Evolutionary conservation across 1,140 invertebrate species (phyloP).

Genomic region (Parasteatoda tepidariorum): DNA sequence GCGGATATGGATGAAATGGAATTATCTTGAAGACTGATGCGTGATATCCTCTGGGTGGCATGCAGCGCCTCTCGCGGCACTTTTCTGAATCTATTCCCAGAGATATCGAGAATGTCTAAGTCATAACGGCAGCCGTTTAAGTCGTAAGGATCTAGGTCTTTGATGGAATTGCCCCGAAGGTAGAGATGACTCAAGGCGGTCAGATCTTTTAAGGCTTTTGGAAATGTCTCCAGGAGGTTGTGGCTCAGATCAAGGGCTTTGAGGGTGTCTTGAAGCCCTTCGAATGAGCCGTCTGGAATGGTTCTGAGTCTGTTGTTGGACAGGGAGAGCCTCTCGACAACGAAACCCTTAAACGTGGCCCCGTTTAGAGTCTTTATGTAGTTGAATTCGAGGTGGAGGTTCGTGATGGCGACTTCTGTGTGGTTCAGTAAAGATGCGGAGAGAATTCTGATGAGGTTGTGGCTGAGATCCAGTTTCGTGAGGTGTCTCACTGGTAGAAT

Average conservation of each 20-base stretch:
- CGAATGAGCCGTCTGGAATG: constrained; percentile 78
- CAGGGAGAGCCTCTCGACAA: constrained; percentile 80
- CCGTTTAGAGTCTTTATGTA: constrained; percentile 76
- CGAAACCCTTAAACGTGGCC: constrained; percentile 76
- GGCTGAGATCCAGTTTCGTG: constrained; percentile 86
- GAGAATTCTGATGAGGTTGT: constrained; percentile 78
- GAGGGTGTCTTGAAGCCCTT: constrained; percentile 68
- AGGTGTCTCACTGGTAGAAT: constrained; percentile 69
- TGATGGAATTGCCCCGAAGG: constrained; percentile 83
- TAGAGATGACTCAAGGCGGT: constrained; percentile 82
- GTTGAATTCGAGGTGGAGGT: constrained; percentile 84
- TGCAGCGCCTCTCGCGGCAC: constrained; percentile 78
- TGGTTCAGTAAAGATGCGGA: constrained; percentile 75
- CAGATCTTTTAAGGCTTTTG: constrained; percentile 74
- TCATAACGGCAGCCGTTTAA: constrained; percentile 80
- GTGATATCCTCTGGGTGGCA: constrained; percentile 78
- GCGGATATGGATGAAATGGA: constrained; percentile 80
- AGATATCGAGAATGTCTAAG: constrained; percentile 81
- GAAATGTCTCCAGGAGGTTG: constrained; percentile 64
- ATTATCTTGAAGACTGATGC: constrained; percentile 89
- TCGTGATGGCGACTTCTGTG: constrained; percentile 77
- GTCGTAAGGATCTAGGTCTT: constrained; percentile 79
- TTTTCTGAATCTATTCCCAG: constrained; percentile 80
- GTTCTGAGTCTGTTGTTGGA: constrained; percentile 80
- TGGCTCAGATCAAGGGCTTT: constrained; percentile 64